phyloP scores from a whole-genome alignment of 2,888 invertebrate genomes.

The Vannuccia rotundouncinata region DNA sequence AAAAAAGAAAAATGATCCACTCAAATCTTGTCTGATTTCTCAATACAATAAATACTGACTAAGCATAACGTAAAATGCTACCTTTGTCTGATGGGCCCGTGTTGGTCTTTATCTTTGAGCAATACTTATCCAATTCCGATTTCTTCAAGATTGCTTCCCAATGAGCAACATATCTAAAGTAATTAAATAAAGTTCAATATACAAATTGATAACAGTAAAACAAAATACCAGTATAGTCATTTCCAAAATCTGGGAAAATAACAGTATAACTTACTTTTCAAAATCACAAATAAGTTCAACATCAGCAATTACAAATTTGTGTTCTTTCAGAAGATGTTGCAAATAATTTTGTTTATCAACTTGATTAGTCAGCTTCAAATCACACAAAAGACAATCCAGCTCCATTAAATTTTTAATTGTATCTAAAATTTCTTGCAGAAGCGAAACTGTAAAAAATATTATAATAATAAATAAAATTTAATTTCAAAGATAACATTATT shows the following conservation, averaged over 20 bases:
- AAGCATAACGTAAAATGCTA: too few relatives aligned
- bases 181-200: neutral
- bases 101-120: neutral
- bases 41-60: too few relatives aligned
- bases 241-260: too few relatives aligned
- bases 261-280: neutral
- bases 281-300: neutral
- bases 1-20: too few relatives aligned
- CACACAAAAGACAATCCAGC: neutral
- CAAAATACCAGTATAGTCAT: too few relatives aligned
- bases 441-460: too few relatives aligned
- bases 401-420: too few relatives aligned
- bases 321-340: neutral
- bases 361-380: neutral
- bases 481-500: too few relatives aligned
- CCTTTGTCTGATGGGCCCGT: neutral
- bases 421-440: neutral
- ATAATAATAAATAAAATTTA: neutral
- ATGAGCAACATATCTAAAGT: neutral
- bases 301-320: neutral
- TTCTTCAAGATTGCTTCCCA: neutral
- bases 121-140: neutral
- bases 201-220: neutral
- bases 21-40: too few relatives aligned
- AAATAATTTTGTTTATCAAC: neutral